Percentiles rank a stretch among this genome's conserved stretches.
Evolutionary conservation across 2,888 invertebrate species (phyloP).

Genomic region (Phalangium opilio): DNA sequence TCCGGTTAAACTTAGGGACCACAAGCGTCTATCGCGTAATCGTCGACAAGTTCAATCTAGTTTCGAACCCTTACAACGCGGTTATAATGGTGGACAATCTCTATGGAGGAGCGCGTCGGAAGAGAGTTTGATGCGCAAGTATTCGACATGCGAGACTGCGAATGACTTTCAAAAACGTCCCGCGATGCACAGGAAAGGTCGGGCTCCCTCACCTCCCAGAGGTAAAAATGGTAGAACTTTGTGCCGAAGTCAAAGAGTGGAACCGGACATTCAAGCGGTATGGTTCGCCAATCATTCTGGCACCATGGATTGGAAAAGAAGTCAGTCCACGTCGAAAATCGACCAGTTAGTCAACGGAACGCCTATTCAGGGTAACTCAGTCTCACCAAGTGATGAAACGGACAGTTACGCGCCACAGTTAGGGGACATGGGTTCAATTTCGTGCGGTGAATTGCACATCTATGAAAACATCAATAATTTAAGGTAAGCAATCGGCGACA

Average conservation of each 20-base stretch:
- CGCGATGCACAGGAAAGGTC: constrained; percentile 24
- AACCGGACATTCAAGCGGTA: constrained; percentile 14
- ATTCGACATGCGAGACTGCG: constrained; percentile 7
- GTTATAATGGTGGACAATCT: constrained; percentile 1
- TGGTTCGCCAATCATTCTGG: constrained; percentile 14
- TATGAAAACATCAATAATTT: too few relatives aligned
- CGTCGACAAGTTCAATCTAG: too few relatives aligned
- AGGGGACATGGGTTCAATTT: too few relatives aligned
- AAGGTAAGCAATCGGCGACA: too few relatives aligned
- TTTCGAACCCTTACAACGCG: too few relatives aligned
- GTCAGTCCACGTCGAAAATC: constrained; percentile 26
- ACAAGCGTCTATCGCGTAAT: neutral
- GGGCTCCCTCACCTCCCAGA: constrained; percentile 26
- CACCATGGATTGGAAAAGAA: constrained; percentile 22
- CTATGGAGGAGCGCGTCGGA: constrained; percentile 33
- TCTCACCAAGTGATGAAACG: too few relatives aligned
- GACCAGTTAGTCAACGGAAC: constrained; percentile 25
- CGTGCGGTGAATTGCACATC: too few relatives aligned
- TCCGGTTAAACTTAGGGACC: neutral
- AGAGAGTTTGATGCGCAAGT: constrained; percentile 25
- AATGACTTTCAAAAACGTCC: constrained; percentile 21
- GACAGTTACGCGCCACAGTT: too few relatives aligned
- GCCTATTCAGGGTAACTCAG: too few relatives aligned
- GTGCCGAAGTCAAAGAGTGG: constrained; percentile 10
- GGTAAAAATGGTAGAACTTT: constrained; percentile 9